phyloP scores from a whole-genome alignment of 2,888 invertebrate genomes.

The Mythimna loreyi region DNA sequence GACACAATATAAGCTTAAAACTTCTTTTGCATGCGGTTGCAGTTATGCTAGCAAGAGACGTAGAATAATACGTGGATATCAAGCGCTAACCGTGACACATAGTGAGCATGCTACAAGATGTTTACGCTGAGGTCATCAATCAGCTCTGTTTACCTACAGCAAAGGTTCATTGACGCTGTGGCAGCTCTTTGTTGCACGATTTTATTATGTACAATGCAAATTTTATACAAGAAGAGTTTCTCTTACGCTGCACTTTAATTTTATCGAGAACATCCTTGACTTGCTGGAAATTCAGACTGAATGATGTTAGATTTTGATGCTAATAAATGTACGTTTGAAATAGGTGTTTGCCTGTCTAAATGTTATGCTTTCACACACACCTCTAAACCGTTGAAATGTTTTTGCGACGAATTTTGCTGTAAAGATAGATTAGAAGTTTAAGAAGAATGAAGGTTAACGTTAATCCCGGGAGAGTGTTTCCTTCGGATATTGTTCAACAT shows the following conservation, averaged over 20 bases:
- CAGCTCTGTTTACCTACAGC: slow-evolving; percentile 63
- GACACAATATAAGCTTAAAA: slow-evolving; percentile 1
- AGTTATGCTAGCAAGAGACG: slow-evolving; percentile 7
- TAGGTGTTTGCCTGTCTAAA: no score
- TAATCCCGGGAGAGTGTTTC: no score
- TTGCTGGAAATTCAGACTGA: not conserved
- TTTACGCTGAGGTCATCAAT: slow-evolving; percentile 68
- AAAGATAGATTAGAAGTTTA: no score
- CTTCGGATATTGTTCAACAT: no score
- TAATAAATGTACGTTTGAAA: no score
- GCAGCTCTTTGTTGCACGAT: slow-evolving; percentile 50
- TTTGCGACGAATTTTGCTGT: no score
- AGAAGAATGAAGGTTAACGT: no score
- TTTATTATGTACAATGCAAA: slow-evolving; percentile 32
- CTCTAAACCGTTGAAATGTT: no score
- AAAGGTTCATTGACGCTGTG: slow-evolving; percentile 69
- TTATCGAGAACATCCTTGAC: not conserved
- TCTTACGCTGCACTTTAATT: slow-evolving; percentile 22
- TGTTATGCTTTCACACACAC: no score
- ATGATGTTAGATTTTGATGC: not conserved
- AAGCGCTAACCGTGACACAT: slow-evolving; percentile 55
- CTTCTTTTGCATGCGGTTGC: not conserved
- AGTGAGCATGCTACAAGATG: slow-evolving; percentile 43
- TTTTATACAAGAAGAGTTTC: slow-evolving; percentile 3
- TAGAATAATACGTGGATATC: slow-evolving; percentile 35